A percentile compares a stretch with the other conserved stretches of the same genome.
phyloP scores from a whole-genome alignment of 2,113 vertebrate genomes.

The Microtus oregoni region DNA sequence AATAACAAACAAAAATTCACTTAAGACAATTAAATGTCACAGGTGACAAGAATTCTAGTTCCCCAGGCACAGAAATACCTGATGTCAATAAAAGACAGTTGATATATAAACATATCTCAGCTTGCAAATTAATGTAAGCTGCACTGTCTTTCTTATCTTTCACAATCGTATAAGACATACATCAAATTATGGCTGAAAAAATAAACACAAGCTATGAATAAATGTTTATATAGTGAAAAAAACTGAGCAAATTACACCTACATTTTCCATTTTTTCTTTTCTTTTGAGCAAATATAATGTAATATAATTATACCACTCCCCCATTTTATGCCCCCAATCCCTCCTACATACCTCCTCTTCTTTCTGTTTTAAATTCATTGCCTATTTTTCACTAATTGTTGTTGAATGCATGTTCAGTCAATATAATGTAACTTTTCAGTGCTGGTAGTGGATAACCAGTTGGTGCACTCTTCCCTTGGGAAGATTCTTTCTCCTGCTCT shows the following conservation, averaged over 20 bases:
- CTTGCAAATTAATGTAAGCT: not conserved
- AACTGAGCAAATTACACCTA: not conserved
- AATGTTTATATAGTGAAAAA: not conserved
- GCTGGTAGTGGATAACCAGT: not conserved
- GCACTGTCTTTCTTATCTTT: not conserved
- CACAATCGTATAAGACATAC: not conserved
- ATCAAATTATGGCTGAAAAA: not conserved
- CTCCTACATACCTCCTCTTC: not conserved
- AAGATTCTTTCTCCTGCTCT: not conserved
- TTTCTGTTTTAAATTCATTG: not conserved
- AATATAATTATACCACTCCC: not conserved
- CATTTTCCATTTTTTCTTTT: not conserved
- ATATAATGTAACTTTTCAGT: not conserved
- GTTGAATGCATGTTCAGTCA: not conserved
- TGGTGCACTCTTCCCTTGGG: not conserved
- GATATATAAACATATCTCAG: not conserved
- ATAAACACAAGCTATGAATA: not conserved
- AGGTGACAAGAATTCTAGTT: not conserved
- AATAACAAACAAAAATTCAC: not conserved
- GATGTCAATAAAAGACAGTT: not conserved
- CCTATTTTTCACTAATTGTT: not conserved
- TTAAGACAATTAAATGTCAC: not conserved
- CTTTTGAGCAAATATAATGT: not conserved
- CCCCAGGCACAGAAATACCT: not conserved
- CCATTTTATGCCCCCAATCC: not conserved